Base-by-base conservation (phyloP, 2,113 vertebrate species). In the Serranochromis macrocephalus region DNA sequence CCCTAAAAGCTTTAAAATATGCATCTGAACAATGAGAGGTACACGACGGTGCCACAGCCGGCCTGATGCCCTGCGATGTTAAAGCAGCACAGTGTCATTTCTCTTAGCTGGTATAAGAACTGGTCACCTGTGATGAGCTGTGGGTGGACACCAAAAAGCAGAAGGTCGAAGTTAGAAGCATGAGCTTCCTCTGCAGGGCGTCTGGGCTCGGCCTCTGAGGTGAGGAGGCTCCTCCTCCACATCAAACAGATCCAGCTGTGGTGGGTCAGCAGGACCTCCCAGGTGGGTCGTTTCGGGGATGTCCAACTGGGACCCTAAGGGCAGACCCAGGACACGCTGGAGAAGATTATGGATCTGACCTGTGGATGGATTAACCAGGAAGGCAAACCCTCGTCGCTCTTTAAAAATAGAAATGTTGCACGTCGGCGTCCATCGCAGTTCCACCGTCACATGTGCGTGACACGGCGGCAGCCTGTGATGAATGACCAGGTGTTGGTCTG, bases 401-500 rank as follows among this genome's bases (percentile, higher is more conserved):
- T 54, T 54, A 21, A 54, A 0, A 21, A 4, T 12, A 7, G 21
- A 55, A 55, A 36, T 66, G 6, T 1, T 36, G 17, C 61, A 7
- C 61, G 11, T 63, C 17, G 9, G 17, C 9, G 6, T 63, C 31
- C 17, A n/a, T 36, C 3, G 6, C 58, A 19, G 9, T 63, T 33
- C 58, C 58, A 19, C 58, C 16, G 4, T 19, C 29, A 19, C 6
- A 2, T 4, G 58, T 7, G 29, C 9, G 16, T 63, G 58, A 19
- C 6, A 0, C 2, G 9, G 58, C 8, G 21, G 66, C 66, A 40
- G 63, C 11, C 36, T 9, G 16, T 10, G 29, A 63, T 6, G 0
- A 16, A 73, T 19, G 40, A 75, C 9, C 40, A 75, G 14, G 14
- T 75, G 68, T 16, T 73, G 38, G 66, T 42, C n/a, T 73, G 38